Evolutionary conservation across 1,140 invertebrate genomes (phyloP).

Genomic region (Ptiloglossa arizonensis): DNA sequence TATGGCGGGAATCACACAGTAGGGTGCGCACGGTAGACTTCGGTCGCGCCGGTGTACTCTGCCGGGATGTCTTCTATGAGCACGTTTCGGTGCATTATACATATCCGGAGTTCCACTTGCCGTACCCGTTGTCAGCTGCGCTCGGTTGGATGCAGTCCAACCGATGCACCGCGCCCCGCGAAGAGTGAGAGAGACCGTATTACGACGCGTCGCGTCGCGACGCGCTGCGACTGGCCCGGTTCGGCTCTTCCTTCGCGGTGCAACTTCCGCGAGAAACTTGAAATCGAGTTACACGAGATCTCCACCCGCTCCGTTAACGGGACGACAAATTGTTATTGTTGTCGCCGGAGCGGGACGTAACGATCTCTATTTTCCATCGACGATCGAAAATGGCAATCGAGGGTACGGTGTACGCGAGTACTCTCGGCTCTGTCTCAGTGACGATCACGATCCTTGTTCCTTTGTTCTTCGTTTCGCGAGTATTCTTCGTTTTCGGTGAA

Average conservation of each 20-base stretch:
- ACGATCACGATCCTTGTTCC: too few relatives aligned
- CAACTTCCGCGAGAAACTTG: constrained; percentile 38
- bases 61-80: constrained; percentile 29
- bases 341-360: too few relatives aligned
- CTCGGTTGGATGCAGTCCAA: constrained; percentile 71
- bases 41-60: neutral
- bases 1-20: constrained; percentile 42
- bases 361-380: too few relatives aligned
- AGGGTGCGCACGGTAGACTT: constrained; percentile 19
- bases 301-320: neutral
- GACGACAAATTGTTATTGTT: constrained; percentile 12
- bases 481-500: too few relatives aligned
- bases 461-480: too few relatives aligned
- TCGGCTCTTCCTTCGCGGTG: constrained; percentile 10
- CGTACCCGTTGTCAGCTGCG: constrained; percentile 59
- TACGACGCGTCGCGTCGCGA: constrained; percentile 20
- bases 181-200: constrained; percentile 10
- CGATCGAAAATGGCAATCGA: neutral
- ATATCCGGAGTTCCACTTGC: constrained; percentile 66
- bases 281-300: constrained; percentile 20
- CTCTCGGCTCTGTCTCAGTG: too few relatives aligned
- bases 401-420: too few relatives aligned
- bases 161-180: constrained; percentile 37
- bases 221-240: constrained; percentile 12
- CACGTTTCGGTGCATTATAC: constrained; percentile 46